Evolutionary conservation across 2,797 vertebrate genomes (phyloP).

Genomic region (Phaenicophaeus curvirostris): DNA sequence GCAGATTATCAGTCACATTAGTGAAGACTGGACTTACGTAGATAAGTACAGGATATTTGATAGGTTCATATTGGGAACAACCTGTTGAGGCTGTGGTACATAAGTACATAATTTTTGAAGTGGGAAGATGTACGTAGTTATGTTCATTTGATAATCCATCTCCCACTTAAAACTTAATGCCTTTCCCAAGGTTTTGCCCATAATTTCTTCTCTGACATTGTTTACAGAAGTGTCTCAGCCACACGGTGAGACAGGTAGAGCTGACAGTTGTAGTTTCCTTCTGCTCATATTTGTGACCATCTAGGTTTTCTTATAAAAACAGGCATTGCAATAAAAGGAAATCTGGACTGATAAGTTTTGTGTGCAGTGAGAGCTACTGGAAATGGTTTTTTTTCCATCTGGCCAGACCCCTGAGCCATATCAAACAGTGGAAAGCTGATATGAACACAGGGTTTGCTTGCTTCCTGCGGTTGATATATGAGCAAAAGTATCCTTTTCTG

Average conservation of each 20-base stretch:
- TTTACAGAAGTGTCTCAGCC: background rate
- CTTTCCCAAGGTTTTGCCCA: background rate
- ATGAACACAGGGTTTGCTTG: background rate
- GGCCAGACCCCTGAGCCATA: background rate
- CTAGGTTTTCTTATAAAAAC: background rate
- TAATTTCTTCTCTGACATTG: background rate
- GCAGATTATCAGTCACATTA: background rate
- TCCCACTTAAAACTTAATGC: background rate
- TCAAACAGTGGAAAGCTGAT: background rate
- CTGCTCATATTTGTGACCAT: background rate
- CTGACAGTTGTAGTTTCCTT: background rate
- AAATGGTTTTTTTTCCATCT: background rate
- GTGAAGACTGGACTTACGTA: background rate
- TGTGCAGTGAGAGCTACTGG: background rate
- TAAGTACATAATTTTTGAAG: background rate
- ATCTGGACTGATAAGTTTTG: background rate
- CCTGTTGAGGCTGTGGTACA: background rate
- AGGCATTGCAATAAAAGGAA: background rate
- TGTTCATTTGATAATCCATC: background rate
- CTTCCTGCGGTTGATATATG: background rate
- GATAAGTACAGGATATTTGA: background rate
- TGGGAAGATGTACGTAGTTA: background rate
- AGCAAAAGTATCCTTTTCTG: background rate
- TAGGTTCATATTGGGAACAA: background rate
- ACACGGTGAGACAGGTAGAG: background rate